Conservation (phyloP, 2,888 invertebrate species). For the Caenorhabditis virilis region DNA sequence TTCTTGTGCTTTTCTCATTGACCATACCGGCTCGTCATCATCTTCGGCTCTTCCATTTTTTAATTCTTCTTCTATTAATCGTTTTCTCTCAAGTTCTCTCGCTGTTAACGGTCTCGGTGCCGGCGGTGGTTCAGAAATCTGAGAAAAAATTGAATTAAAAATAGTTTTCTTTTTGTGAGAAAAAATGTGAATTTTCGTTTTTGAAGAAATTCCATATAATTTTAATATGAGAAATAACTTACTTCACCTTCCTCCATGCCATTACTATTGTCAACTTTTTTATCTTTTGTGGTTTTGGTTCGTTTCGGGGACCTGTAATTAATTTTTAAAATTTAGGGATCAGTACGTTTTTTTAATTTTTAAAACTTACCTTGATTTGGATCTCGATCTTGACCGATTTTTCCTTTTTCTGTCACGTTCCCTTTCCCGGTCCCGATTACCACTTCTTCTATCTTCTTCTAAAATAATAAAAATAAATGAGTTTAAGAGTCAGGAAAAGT, state of each 20-base stretch:
- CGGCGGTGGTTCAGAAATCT: constrained; percentile 32
- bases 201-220: no score
- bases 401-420: constrained; percentile 15
- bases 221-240: no score
- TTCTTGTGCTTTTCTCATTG: constrained; percentile 60
- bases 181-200: background rate
- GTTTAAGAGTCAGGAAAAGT: background rate
- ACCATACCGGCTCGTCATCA: constrained; percentile 61
- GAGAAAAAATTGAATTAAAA: background rate
- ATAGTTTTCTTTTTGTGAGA: background rate
- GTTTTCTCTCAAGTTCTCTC: constrained; percentile 46
- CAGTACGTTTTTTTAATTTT: background rate
- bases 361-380: constrained; percentile 6
- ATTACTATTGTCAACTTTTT: no score
- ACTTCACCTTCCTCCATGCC: no score
- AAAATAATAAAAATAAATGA: background rate
- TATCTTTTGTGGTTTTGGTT: constrained; percentile 21
- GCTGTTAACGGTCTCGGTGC: constrained; percentile 31
- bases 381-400: constrained; percentile 16
- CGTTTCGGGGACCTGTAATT: constrained; percentile 1
- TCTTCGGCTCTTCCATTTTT: constrained; percentile 25
- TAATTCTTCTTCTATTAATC: constrained; percentile 44
- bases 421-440: constrained; percentile 18
- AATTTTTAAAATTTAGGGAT: constrained; percentile 5
- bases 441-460: constrained; percentile 22